Percentiles rank a stretch among this genome's conserved stretches.
phyloP scores from a whole-genome alignment of 2,888 invertebrate species.

The Odontocerum albicorne region DNA sequence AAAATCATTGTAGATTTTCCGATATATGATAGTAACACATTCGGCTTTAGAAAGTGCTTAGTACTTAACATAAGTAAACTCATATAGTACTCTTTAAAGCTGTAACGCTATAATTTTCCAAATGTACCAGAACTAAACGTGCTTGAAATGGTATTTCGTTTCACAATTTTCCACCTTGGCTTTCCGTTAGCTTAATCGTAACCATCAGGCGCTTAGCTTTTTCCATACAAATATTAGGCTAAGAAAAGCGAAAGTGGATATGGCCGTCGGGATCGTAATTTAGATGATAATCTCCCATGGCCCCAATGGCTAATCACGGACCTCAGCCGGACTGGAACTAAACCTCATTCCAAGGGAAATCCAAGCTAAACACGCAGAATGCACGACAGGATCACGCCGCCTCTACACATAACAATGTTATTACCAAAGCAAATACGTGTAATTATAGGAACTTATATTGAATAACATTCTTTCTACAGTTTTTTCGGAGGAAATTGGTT shows the following conservation, averaged over 20 bases:
- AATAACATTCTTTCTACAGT: background rate
- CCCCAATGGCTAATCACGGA: slow-evolving; percentile 33
- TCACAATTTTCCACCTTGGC: background rate
- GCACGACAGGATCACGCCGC: slow-evolving; percentile 4
- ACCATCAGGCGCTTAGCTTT: slow-evolving; percentile 35
- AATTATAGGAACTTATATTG: slow-evolving; percentile 8
- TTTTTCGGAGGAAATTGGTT: slow-evolving; percentile 1
- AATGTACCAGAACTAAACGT: background rate
- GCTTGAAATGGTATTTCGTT: slow-evolving; percentile 10
- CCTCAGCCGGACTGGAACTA: slow-evolving; percentile 3
- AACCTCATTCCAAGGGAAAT: background rate
- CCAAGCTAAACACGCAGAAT: background rate
- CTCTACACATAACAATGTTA: background rate
- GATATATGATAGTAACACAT: too few relatives aligned
- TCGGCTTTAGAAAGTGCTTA: too few relatives aligned
- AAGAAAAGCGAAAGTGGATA: slow-evolving; percentile 34
- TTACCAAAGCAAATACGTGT: slow-evolving; percentile 16
- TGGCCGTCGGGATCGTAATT: slow-evolving; percentile 33
- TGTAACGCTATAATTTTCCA: too few relatives aligned
- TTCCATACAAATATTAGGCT: slow-evolving; percentile 35
- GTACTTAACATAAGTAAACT: too few relatives aligned
- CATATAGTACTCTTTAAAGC: too few relatives aligned
- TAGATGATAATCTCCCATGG: slow-evolving; percentile 33
- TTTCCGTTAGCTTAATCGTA: slow-evolving; percentile 26
- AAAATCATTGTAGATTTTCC: too few relatives aligned